Conservation (phyloP, 64 coral and sea anemone genomes). For the Anthopleura sola region DNA sequence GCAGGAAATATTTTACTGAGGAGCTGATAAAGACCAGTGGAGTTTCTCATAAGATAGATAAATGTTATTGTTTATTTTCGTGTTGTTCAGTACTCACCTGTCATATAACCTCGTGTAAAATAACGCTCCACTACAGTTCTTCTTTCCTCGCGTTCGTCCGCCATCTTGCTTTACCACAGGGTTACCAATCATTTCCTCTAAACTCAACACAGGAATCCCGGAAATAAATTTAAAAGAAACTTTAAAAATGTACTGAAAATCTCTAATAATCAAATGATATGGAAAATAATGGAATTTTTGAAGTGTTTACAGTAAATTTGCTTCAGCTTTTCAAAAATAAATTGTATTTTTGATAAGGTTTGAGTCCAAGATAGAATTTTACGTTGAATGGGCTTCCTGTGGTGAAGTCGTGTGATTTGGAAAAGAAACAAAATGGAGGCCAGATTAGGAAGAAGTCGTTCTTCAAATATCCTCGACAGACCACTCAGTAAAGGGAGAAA, state of each 20-base stretch:
- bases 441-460: slow-evolving; percentile 66
- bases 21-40: background rate
- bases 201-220: background rate
- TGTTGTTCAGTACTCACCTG: slow-evolving; percentile 17
- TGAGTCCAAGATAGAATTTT: too few relatives aligned
- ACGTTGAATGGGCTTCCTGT: background rate
- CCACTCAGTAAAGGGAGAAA: slow-evolving; percentile 97
- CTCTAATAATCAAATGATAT: background rate
- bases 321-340: too few relatives aligned
- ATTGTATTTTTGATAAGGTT: background rate
- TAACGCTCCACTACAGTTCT: slow-evolving; percentile 74
- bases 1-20: background rate
- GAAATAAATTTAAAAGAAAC: background rate
- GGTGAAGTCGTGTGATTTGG: background rate
- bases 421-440: slow-evolving; percentile 80
- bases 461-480: slow-evolving; percentile 90
- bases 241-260: too few relatives aligned
- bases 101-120: slow-evolving; percentile 66
- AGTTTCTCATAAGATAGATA: background rate
- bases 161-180: slow-evolving; percentile 53
- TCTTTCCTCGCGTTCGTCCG: slow-evolving; percentile 29
- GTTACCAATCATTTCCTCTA: background rate
- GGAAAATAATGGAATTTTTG: background rate
- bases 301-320: too few relatives aligned
- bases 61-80: background rate